Base-by-base conservation (phyloP, 2,888 invertebrate species). In the Altica lythri region DNA sequence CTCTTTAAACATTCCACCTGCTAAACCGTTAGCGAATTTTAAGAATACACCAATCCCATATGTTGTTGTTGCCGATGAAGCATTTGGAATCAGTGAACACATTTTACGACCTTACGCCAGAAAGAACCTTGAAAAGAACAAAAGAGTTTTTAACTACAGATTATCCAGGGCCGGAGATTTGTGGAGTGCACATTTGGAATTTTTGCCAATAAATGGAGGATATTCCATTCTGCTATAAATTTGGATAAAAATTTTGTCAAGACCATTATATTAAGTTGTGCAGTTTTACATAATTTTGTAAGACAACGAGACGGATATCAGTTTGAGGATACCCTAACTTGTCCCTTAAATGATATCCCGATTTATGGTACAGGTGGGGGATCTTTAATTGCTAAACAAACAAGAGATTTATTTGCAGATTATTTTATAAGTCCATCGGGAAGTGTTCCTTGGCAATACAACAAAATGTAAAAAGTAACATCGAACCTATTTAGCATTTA, bases 51-150 rank as follows among this genome's bases (percentile, higher is more conserved):
- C 37, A n/a, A 9, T 48, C 2, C 40, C 40, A 1, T 17, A 30
- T 49, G 46, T 57, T 44, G 44, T 57, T 12, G 37, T 53, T 14
- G 58, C 19, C 4, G 57, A 54, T 38, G 50, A 42, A 27, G 55
- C 51, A 22, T 55, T 58, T 47, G 46, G 45, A 17, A 30, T 51
- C n/a, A 10, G 14, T 14, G 13, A 42, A 17, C 17, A 58, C 18
- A 22, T 58, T 6, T 29, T 55, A 43, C 4, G 51, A 32, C 58
- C 58, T 2, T 55, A 55, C 30, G n/a, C 43, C 4, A 14, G 43
- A 27, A 52, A 19, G 8, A 14, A 19, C 17, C 40, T 58, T 18
- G 14, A 42, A 9, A 10, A 17, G 2, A 32, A 40, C 17, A 49
- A 49, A 14, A 49, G 49, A 30, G 12, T 49, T 2, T 27, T 6